Evolutionary conservation across 2,797 vertebrate genomes (phyloP).

Genomic region (Pristis pectinata): DNA sequence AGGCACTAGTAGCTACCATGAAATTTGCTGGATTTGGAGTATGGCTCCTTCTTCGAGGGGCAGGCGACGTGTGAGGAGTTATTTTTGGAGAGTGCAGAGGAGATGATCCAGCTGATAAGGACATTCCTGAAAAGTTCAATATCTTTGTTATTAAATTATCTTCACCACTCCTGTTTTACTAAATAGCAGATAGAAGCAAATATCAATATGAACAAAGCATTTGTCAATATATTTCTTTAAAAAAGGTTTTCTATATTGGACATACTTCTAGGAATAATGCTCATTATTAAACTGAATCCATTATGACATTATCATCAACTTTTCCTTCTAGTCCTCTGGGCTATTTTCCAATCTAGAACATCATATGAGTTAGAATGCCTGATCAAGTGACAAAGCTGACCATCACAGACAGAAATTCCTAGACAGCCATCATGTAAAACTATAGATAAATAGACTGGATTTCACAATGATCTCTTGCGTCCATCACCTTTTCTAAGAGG

Average conservation of each 20-base stretch:
- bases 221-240: neutral
- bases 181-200: neutral
- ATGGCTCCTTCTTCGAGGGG: conserved; percentile 92
- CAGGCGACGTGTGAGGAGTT: conserved; percentile 94
- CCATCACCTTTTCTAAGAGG: too few species aligned
- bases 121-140: conserved; percentile 76
- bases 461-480: neutral
- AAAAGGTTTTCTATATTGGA: neutral
- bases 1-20: conserved; percentile 88
- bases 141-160: neutral
- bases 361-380: neutral
- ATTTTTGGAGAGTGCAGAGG: conserved; percentile 98
- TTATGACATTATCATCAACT: neutral
- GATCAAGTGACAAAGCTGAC: neutral
- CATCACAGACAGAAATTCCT: neutral
- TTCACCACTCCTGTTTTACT: neutral
- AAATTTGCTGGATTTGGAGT: conserved; percentile 94
- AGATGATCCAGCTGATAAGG: conserved; percentile 93
- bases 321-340: neutral
- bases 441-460: neutral
- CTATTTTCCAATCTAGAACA: neutral
- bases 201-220: neutral
- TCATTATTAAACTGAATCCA: neutral
- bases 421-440: neutral
- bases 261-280: neutral